Conservation (phyloP, 2,888 invertebrate species). For the Brachylomia viminalis region DNA sequence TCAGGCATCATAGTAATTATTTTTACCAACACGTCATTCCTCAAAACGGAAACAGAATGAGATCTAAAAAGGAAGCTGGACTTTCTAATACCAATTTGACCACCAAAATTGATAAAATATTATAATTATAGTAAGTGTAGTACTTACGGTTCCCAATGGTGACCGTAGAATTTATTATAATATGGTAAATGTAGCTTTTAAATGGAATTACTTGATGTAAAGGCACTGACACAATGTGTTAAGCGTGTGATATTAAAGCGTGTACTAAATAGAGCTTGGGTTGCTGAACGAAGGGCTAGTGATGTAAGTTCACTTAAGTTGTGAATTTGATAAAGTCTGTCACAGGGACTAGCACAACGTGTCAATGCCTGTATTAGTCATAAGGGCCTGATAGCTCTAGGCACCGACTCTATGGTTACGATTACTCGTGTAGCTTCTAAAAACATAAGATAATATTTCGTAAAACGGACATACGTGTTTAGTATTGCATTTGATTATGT, state of each 20-base stretch:
- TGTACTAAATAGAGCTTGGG: constrained; percentile 41
- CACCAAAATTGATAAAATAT: constrained; percentile 29
- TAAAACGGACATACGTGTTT: constrained; percentile 49
- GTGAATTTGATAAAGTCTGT: constrained; percentile 23
- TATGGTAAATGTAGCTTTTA: constrained; percentile 33
- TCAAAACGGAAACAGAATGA: neutral
- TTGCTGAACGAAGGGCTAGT: constrained; percentile 21
- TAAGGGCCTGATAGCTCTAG: constrained; percentile 26
- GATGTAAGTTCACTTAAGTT: constrained; percentile 32
- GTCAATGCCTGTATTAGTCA: constrained; percentile 47
- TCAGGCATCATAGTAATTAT: constrained; percentile 32
- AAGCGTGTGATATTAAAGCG: constrained; percentile 35
- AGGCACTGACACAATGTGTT: constrained; percentile 49
- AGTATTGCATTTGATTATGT: constrained; percentile 62
- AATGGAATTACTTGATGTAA: constrained; percentile 42
- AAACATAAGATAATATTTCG: constrained; percentile 32
- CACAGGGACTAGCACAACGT: constrained; percentile 41
- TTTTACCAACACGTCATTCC: constrained; percentile 33
- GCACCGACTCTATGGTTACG: constrained; percentile 15
- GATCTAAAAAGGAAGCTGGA: constrained; percentile 61
- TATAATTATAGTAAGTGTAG: constrained; percentile 29
- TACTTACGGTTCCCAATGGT: constrained; percentile 39
- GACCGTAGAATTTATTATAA: constrained; percentile 33
- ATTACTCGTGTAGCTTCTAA: constrained; percentile 30
- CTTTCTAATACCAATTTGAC: constrained; percentile 57